These are phyloP conservation scores for Ormyrus pomaceus DNA, from an alignment of 2,888 invertebrate species.

Conservation along the genomic window DNA sequence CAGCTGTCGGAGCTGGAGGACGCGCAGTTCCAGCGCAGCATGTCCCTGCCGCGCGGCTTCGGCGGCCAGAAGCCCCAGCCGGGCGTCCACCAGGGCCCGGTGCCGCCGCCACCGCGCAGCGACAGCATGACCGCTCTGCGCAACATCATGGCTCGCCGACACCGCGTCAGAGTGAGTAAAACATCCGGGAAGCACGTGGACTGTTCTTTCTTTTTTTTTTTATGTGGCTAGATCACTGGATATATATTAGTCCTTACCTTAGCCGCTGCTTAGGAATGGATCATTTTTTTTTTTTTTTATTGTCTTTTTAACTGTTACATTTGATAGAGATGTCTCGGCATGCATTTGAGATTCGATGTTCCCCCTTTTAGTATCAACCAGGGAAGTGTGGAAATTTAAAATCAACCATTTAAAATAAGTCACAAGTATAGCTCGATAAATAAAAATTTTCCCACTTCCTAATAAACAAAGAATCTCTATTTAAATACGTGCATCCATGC, in stretches of 20 bases:
- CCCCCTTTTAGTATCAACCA: too few relatives aligned
- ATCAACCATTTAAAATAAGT: too few relatives aligned
- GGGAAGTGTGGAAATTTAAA: too few relatives aligned
- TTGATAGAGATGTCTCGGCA: too few relatives aligned
- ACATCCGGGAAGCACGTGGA: too few relatives aligned
- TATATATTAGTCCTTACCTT: background rate
- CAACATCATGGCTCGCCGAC: conserved; percentile 72
- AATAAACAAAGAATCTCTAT: conserved; percentile 7
- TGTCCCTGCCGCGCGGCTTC: conserved; percentile 75
- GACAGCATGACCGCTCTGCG: conserved; percentile 74
- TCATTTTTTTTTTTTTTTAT: conserved; percentile 19
- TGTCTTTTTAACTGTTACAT: too few relatives aligned
- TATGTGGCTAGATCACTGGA: conserved; percentile 32
- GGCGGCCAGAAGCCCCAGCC: conserved; percentile 69
- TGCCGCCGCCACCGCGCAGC: conserved; percentile 73
- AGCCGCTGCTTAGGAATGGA: conserved; percentile 45
- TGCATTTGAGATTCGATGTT: too few relatives aligned
- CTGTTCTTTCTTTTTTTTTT: background rate
- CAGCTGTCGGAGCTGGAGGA: conserved; percentile 69
- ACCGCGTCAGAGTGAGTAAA: conserved; percentile 70
- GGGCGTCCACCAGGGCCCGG: conserved; percentile 66
- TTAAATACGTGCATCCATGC: conserved; percentile 47
- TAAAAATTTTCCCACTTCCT: background rate
- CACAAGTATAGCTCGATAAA: too few relatives aligned
- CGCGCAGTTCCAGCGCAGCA: conserved; percentile 73